Conservation (phyloP, 2,113 vertebrate species). For the Etheostoma spectabile region DNA sequence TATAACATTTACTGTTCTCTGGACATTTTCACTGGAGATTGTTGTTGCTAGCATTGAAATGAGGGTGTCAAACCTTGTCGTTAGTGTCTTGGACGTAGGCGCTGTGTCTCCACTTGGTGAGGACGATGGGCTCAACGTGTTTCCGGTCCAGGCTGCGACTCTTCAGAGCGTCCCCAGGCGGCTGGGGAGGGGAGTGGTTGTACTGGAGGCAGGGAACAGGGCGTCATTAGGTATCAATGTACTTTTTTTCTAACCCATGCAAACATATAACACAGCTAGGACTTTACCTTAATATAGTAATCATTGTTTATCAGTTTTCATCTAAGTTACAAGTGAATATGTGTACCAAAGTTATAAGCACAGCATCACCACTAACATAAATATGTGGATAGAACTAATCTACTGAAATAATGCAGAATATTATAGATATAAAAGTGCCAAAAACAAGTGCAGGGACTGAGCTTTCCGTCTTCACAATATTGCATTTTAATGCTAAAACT, state of each 20-base stretch:
- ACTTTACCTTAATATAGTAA: not conserved
- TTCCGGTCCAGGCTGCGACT: slow-evolving; percentile 94
- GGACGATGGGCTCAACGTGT: slow-evolving; percentile 89
- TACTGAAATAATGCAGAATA: not conserved
- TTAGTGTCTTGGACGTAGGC: slow-evolving; percentile 87
- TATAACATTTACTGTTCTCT: not conserved
- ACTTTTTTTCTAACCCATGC: not conserved
- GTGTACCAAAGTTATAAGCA: not conserved
- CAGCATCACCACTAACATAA: not conserved
- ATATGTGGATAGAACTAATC: not conserved
- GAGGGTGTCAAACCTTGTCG: slow-evolving; percentile 88
- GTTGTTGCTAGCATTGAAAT: not conserved
- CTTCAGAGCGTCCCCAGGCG: slow-evolving; percentile 87
- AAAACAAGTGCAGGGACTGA: not conserved
- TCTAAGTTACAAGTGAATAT: not conserved
- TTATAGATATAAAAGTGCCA: not conserved
- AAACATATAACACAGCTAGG: not conserved
- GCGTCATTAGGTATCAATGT: not conserved
- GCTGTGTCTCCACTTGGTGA: slow-evolving; percentile 96
- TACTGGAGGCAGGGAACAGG: slow-evolving; percentile 78
- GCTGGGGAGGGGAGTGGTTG: slow-evolving; percentile 88
- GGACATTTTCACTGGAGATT: not conserved
- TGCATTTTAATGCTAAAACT: not conserved
- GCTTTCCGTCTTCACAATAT: not conserved
- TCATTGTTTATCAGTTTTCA: not conserved